Evolutionary conservation across 2,113 vertebrate species (phyloP), one percentile per base, ranked within the genome.

Genomic region (Australoheros scitulus): DNA sequence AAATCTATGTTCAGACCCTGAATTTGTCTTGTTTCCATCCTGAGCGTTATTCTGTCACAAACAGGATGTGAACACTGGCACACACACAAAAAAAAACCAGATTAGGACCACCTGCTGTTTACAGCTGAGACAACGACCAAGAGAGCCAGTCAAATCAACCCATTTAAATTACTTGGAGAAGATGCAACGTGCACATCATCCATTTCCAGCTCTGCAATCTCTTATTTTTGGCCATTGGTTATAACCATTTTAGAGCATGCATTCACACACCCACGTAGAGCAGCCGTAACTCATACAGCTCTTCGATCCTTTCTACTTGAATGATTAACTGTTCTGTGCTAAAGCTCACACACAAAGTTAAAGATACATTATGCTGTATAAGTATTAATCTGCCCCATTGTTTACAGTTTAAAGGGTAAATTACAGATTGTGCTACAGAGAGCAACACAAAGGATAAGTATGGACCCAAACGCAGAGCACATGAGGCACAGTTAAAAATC

Each of bases 381-480:
- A 32, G n/a, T 61, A 72, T 55, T 86, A 7, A 82, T 47, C n/a
- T 47, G 22, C 5, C 7, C 65, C 11, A 43, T 24, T 85, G 79
- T 77, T 60, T 59, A 11, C 5, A 56, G 52, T 61, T 82, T 29
- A 60, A 38, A 83, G 13, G 14, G 22, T 13, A 79, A 85, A 85
- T 81, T 57, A 92, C 10, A 85, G 61, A 47, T 9, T 72, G 68
- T 72, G 47, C 26, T 55, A 34, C 26, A 55, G 47, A 72, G 47
- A 72, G 47, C 68, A 72, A 72, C 26, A 55, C 32, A n/a, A 55
- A 15, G 43, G 5, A 15, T 47, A 14, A 47, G 43, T 47, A 47
- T 32, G 26, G 68, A 55, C 17, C 52, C 18, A 55, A 72, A 72
- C 20, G 8, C 47, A 72, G 20, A 70, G 65, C 15, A 29, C 20